These are phyloP conservation scores for Drosophila jambulina DNA, from an alignment of 1,140 invertebrate genomes.

Conservation along the genomic window DNA sequence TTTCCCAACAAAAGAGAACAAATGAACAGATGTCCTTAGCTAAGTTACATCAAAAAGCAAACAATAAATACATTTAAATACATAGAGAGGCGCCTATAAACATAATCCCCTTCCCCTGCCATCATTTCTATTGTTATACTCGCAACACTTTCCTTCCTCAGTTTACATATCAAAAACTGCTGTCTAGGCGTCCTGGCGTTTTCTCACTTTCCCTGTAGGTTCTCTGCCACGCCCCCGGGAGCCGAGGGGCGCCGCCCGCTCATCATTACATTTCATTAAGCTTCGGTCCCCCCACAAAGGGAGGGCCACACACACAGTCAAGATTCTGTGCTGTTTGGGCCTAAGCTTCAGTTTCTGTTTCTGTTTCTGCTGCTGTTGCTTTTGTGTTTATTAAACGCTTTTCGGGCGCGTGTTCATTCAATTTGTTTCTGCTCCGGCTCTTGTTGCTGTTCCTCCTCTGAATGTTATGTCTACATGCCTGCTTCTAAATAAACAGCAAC, in stretches of 20 bases:
- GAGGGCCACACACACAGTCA: constrained; percentile 19
- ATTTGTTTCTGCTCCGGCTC: constrained; percentile 64
- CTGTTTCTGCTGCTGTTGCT: constrained; percentile 38
- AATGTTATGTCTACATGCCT: constrained; percentile 80
- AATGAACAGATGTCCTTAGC: background rate
- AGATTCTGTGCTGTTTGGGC: constrained; percentile 20
- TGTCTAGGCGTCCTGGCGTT: constrained; percentile 48
- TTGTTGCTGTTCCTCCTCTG: constrained; percentile 26
- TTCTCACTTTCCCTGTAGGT: constrained; percentile 6
- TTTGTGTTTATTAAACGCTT: constrained; percentile 81
- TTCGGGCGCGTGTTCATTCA: constrained; percentile 79
- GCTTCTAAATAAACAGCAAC: constrained; percentile 71
- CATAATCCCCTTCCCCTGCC: background rate
- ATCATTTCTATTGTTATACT: constrained; percentile 46
- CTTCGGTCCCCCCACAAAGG: constrained; percentile 26
- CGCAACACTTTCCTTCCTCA: constrained; percentile 39
- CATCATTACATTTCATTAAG: constrained; percentile 82
- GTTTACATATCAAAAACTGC: constrained; percentile 64
- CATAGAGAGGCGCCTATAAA: background rate
- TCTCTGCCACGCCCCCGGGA: constrained; percentile 10
- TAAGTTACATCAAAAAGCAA: constrained; percentile 16
- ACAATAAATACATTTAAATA: constrained; percentile 4
- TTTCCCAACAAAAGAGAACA: constrained; percentile 20
- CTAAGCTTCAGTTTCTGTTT: constrained; percentile 30
- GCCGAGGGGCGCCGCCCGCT: constrained; percentile 26